These are phyloP conservation scores for Cairina moschata DNA, from an alignment of 2,113 vertebrate genomes.

Conservation along the genomic window DNA sequence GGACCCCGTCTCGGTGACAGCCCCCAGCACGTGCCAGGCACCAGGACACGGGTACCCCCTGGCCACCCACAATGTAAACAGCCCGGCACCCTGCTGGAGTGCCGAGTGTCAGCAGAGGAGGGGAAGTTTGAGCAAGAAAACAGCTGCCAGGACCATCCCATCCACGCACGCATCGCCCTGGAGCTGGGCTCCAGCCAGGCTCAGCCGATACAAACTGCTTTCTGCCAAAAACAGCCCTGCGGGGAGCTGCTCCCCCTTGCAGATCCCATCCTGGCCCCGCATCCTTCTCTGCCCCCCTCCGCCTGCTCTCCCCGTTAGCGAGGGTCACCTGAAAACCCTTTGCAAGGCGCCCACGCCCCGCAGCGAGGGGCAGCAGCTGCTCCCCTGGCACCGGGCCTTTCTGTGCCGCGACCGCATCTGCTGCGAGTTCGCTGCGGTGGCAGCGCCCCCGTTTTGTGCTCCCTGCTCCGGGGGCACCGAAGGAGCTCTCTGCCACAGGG, in stretches of 20 bases:
- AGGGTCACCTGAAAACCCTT: not conserved
- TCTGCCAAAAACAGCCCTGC: not conserved
- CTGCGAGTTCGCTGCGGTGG: fast-evolving
- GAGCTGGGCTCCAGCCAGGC: not conserved
- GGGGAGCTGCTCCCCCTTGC: not conserved
- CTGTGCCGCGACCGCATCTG: not conserved
- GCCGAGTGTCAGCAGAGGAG: not conserved
- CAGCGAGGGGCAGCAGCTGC: fast-evolving
- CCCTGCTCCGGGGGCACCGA: not conserved
- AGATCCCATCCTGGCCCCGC: not conserved
- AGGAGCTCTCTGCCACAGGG: fast-evolving
- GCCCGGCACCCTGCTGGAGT: not conserved
- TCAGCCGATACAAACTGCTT: not conserved
- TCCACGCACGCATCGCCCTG: not conserved
- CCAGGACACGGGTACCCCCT: fast-evolving
- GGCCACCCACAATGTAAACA: not conserved
- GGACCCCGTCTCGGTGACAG: fast-evolving
- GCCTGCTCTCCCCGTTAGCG: not conserved
- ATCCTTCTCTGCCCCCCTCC: not conserved
- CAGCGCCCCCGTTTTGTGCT: not conserved
- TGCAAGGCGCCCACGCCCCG: fast-evolving
- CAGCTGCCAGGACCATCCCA: not conserved
- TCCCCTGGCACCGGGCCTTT: fast-evolving
- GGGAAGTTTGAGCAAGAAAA: constrained; percentile 7
- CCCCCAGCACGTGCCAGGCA: not conserved